phyloP scores from a whole-genome alignment of 2,797 vertebrate species.

The Meriones psammophilus region DNA sequence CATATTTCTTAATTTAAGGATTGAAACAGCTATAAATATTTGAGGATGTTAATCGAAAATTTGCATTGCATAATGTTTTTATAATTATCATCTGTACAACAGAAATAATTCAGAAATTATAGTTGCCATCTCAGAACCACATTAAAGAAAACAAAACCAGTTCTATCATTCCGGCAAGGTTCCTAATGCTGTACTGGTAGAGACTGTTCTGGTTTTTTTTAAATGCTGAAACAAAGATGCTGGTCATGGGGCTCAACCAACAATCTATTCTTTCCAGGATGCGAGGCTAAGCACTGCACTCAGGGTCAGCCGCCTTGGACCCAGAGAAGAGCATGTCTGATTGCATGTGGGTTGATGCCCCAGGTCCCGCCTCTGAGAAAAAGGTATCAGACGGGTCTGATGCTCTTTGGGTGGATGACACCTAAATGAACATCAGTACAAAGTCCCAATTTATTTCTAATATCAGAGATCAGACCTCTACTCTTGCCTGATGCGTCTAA shows the following conservation, averaged over 20 bases:
- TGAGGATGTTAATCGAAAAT: neutral
- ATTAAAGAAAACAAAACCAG: constrained; percentile 8
- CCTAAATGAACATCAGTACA: too few relatives aligned
- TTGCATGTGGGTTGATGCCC: too few relatives aligned
- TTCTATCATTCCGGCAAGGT: neutral
- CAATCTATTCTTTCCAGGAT: too few relatives aligned
- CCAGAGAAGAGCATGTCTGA: too few relatives aligned
- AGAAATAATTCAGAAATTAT: constrained; percentile 43
- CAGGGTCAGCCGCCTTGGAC: too few relatives aligned
- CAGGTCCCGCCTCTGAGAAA: too few relatives aligned
- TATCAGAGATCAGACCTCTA: too few relatives aligned
- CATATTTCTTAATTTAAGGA: constrained; percentile 58
- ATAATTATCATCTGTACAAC: constrained; percentile 4
- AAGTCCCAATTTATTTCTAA: too few relatives aligned
- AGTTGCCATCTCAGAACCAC: neutral
- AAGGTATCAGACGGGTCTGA: too few relatives aligned
- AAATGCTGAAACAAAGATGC: neutral
- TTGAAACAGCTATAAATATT: constrained; percentile 37
- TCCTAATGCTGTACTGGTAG: neutral
- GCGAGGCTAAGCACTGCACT: too few relatives aligned
- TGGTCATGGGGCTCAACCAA: neutral
- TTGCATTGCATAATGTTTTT: neutral
- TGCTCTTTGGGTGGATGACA: too few relatives aligned
- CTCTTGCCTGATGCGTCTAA: too few relatives aligned
- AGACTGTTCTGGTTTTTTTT: neutral